Base-by-base conservation (phyloP, 2,888 invertebrate species). In the Drosophila mimica region DNA sequence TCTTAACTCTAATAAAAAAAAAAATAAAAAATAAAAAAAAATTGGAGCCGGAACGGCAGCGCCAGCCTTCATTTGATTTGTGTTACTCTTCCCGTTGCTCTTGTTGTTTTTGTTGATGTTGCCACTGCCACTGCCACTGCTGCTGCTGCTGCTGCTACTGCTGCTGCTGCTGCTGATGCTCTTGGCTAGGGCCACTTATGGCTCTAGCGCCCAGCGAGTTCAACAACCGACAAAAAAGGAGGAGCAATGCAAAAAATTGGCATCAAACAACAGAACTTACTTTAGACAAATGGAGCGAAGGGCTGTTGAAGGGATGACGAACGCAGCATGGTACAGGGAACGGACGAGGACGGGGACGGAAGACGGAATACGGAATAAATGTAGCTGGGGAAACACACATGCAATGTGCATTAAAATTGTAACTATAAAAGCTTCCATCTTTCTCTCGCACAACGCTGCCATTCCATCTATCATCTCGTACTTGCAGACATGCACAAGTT, bases 221-320 rank as follows among this genome's bases (percentile, higher is more conserved):
- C 87, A 87, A 87, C 90, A 90, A 87, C 89, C 87, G 87, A 70
- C 90, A 81, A 87, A 90, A 78, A 81, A 68, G 57, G 64, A 76
- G 67, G 25, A 74, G 75, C 68, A 79, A 85, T 89, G 87, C 87
- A 84, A 86, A 86, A 86, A 87, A 87, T 87, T 87, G 87, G 87
- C 87, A 87, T 90, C 87, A 90, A 87, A 87, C 87, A 87, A 87
- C 87, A 90, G 79, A 87, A 88, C 78, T 87, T 88, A 82, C 84
- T 86, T 86, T 88, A 80, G 85, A 64, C 72, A 67, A 76, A 60
- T 59, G 59, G 57, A 36, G 54, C 61, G 43, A 34, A 31, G 20
- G 46, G 28, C 36, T 2, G 28, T 11, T 36, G 31, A 30, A 30
- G 62, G 28, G 36, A 59, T 52, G 73, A 72, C 57, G 60, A 57